phyloP scores from a whole-genome alignment of 2,113 vertebrate species.

The Strigops habroptila region DNA sequence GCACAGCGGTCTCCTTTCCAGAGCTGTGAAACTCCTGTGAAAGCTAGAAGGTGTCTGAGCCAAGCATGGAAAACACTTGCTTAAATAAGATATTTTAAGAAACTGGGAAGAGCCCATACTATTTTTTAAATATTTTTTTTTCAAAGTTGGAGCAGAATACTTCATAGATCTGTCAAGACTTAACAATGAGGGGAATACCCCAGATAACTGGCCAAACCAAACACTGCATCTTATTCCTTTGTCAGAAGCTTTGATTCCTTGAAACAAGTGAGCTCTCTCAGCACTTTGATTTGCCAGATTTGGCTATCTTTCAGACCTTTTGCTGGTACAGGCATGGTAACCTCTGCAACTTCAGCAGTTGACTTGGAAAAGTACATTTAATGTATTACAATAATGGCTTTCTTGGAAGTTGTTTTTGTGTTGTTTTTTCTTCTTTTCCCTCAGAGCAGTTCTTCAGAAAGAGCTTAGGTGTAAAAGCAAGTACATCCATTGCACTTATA shows the following conservation, averaged over 20 bases:
- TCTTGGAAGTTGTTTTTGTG: neutral
- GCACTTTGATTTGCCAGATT: neutral
- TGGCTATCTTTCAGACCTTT: neutral
- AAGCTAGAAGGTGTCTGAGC: neutral
- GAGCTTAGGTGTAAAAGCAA: neutral
- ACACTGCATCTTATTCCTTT: neutral
- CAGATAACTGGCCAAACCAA: neutral
- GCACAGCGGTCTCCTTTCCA: neutral
- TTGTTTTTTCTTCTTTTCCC: neutral
- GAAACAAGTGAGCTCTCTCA: neutral
- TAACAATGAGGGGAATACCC: neutral
- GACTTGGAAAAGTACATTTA: neutral
- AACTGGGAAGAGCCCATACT: rapidly evolving
- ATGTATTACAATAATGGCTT: neutral
- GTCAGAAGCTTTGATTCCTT: constrained; percentile 8
- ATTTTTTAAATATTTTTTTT: neutral
- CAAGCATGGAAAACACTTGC: neutral
- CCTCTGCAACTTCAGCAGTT: neutral
- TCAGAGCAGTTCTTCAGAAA: neutral
- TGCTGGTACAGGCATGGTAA: neutral
- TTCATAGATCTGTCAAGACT: neutral
- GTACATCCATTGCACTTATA: neutral
- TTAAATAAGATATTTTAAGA: neutral
- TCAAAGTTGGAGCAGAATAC: neutral
- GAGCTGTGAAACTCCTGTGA: neutral